Base-by-base conservation (phyloP, 2,113 vertebrate genomes). In the Elgaria multicarinata region DNA sequence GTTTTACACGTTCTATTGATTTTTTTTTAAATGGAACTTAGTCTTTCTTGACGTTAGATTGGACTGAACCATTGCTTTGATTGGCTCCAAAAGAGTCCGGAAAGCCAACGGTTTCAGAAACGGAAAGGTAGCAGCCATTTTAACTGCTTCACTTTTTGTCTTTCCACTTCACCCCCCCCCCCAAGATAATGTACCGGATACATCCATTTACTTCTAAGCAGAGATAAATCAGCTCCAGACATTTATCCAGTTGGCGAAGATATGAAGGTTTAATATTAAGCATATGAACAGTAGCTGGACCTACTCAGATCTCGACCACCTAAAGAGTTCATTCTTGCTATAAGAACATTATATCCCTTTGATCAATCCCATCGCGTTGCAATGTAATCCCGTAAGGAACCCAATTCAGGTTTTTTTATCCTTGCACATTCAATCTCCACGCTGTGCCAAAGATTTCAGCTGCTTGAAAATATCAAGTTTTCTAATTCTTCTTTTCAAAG, bases 281-380 rank as follows among this genome's bases (percentile, higher is more conserved):
- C 94, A 95, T 89, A 93, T 94, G 95, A 91, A 95, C 94, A 6
- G 95, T 95, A 96, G 95, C 93, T 66, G 88, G 91, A 3, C 94
- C 89, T 80, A 71, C 92, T 85, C 12, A 91, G 0, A 0, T 53
- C 78, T 87, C 90, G 86, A 91, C 91, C 46, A 50, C 90, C 90
- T 0, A 1, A 16, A 92, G 90, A 90, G 92, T 6, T 85, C 89
- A 3, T 26, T 22, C 62, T 88, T 90, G 55, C 0, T 0, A 28
- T 0, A 10, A 91, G 50, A 12, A 18, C 58, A 82, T 33, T 62
- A 62, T 1, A 80, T 77, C 67, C 83, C 86, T 12, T 0, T 86
- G 58, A 44, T 86, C 28, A 0, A 64, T 69, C 0, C 50, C 0
- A 80, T 78, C 36, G 89, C 87, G 87, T 89, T 33, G 81, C 76